These are phyloP conservation scores for Microplitis mediator DNA, from an alignment of 1,140 invertebrate genomes.

Conservation along the genomic window DNA sequence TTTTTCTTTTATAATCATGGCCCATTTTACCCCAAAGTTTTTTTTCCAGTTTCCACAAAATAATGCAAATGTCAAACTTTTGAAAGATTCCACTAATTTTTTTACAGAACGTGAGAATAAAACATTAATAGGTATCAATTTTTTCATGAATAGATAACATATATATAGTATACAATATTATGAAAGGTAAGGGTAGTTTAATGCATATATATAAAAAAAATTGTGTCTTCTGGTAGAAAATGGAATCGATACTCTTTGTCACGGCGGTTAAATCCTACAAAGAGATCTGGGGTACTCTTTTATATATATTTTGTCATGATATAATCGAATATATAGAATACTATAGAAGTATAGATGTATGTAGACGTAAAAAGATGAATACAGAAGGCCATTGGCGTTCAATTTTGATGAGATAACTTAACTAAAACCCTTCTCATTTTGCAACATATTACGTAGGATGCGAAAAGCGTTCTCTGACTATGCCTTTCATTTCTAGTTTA, in stretches of 20 bases:
- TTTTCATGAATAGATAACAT: too few relatives aligned
- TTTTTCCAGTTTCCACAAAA: too few relatives aligned
- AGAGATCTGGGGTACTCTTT: constrained; percentile 39
- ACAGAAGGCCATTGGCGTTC: constrained; percentile 49
- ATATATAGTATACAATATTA: too few relatives aligned
- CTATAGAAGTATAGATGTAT: too few relatives aligned
- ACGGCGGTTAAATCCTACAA: constrained; percentile 55
- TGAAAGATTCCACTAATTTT: too few relatives aligned
- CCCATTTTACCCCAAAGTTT: too few relatives aligned
- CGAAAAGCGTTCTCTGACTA: constrained; percentile 36
- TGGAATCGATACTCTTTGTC: constrained; percentile 52
- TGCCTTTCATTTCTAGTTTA: constrained; percentile 22
- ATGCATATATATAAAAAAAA: too few relatives aligned
- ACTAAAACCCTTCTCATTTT: constrained; percentile 42
- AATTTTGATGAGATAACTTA: constrained; percentile 60
- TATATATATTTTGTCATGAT: constrained; percentile 2
- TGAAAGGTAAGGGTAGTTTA: too few relatives aligned
- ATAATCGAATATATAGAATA: background rate
- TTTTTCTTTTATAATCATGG: too few relatives aligned
- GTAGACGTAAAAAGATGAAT: background rate
- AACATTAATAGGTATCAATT: too few relatives aligned
- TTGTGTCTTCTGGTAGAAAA: constrained; percentile 23
- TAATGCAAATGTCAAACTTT: too few relatives aligned
- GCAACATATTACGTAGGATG: constrained; percentile 40
- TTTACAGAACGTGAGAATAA: too few relatives aligned